Evolutionary conservation across 2,113 vertebrate genomes (phyloP).

Genomic region (Pionites leucogaster): DNA sequence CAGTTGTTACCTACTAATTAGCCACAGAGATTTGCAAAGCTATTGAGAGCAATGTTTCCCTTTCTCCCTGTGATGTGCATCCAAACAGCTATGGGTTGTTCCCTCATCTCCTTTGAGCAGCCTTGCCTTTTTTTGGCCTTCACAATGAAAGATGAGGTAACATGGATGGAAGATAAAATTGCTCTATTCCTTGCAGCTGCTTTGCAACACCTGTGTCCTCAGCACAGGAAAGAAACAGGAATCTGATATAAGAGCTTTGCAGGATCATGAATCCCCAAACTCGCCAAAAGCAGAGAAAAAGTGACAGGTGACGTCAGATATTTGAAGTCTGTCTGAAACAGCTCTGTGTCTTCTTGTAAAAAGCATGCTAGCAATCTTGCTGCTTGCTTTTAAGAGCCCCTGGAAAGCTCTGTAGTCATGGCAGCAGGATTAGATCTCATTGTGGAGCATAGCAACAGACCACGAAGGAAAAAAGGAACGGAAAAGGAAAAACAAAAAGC

Average conservation of each 20-base stretch:
- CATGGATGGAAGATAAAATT: background rate
- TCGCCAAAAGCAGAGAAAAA: background rate
- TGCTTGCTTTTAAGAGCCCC: constrained; percentile 49
- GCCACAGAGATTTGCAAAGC: background rate
- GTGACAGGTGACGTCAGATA: background rate
- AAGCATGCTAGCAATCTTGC: constrained; percentile 33
- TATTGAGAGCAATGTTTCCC: background rate
- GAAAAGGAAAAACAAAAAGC: constrained; percentile 36
- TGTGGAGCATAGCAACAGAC: constrained; percentile 53
- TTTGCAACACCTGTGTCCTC: background rate
- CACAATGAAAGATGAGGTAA: background rate
- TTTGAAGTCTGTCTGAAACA: background rate
- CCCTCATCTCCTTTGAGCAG: background rate
- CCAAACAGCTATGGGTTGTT: background rate
- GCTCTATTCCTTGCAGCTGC: background rate
- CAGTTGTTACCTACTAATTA: background rate
- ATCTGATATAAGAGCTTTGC: background rate
- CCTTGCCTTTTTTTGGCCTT: background rate
- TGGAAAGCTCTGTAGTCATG: constrained; percentile 64
- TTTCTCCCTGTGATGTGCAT: background rate
- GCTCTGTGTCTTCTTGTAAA: constrained; percentile 19
- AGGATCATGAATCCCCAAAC: background rate
- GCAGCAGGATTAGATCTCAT: constrained; percentile 60
- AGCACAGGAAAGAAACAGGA: background rate
- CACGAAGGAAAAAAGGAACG: background rate